phyloP scores from a whole-genome alignment of 2,797 vertebrate genomes.

The Pelobates cultripes region DNA sequence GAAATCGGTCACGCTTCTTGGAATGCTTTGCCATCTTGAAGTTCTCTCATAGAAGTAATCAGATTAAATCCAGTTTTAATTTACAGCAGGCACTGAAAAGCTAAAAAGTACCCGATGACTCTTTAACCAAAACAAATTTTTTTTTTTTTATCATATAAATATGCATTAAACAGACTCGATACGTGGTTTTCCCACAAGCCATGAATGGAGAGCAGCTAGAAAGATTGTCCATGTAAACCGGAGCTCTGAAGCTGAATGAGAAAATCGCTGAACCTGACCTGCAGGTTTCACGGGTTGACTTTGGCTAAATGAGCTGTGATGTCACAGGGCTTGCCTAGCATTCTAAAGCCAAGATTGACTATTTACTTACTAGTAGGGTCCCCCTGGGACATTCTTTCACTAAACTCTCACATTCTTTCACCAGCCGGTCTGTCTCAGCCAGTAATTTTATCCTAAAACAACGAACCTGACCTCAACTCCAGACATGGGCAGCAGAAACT shows the following conservation, averaged over 20 bases:
- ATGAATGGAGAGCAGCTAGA: too few species aligned
- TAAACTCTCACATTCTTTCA: constrained; percentile 66
- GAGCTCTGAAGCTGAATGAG: not conserved
- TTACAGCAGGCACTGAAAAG: too few species aligned
- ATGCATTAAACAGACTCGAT: too few species aligned
- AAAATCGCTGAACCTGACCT: not conserved
- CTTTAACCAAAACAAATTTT: too few species aligned
- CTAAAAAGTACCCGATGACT: too few species aligned
- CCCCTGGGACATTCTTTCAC: constrained; percentile 60
- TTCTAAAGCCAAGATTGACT: constrained; percentile 40
- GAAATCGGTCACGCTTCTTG: too few species aligned
- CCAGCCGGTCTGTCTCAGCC: constrained; percentile 60
- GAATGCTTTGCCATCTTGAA: too few species aligned
- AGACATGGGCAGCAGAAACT: constrained; percentile 33
- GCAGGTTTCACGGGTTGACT: not conserved
- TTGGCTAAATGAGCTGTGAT: constrained; percentile 27
- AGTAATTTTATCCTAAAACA: constrained; percentile 38
- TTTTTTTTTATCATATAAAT: too few species aligned
- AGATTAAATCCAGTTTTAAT: too few species aligned
- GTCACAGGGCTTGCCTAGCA: constrained; percentile 39
- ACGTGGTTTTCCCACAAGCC: too few species aligned
- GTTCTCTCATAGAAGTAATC: too few species aligned
- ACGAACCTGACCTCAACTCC: constrained; percentile 46
- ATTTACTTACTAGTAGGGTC: constrained; percentile 65
- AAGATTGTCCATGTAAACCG: not conserved